Percentiles rank a stretch among this genome's conserved stretches.
Evolutionary conservation across 2,888 invertebrate species (phyloP).

Genomic region (Agonopterix heracliana): DNA sequence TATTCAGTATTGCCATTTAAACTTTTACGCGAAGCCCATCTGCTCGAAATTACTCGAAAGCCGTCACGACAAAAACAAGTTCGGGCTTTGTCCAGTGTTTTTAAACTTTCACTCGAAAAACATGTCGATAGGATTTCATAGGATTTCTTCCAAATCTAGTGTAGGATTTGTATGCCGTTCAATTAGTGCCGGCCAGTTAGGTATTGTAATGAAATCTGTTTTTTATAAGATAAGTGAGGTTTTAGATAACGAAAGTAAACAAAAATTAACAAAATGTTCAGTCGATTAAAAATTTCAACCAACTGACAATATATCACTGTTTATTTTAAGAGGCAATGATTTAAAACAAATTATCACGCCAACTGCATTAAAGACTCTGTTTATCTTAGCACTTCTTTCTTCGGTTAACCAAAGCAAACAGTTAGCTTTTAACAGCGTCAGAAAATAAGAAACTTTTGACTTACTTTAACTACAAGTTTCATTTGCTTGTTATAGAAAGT

Average conservation of each 20-base stretch:
- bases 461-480: background rate
- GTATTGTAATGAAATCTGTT: background rate
- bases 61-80: background rate
- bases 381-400: constrained; percentile 1
- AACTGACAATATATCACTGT: background rate
- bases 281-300: background rate
- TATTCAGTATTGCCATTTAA: too few relatives aligned
- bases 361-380: background rate
- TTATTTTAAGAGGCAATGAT: constrained; percentile 4
- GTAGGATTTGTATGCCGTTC: background rate
- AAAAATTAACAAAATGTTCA: background rate
- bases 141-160: constrained; percentile 15
- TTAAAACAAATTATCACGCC: constrained; percentile 5
- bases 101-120: constrained; percentile 30
- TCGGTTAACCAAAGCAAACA: background rate
- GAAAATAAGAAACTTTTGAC: background rate
- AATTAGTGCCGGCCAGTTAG: background rate
- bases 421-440: background rate
- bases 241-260: background rate
- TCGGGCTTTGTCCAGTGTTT: constrained; percentile 16
- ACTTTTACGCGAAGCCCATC: too few relatives aligned
- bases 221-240: background rate
- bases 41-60: too few relatives aligned
- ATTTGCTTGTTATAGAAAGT: constrained; percentile 5
- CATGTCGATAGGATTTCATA: constrained; percentile 20